Conservation (phyloP, 2,797 vertebrate species). For the Enteromius argenteus region DNA sequence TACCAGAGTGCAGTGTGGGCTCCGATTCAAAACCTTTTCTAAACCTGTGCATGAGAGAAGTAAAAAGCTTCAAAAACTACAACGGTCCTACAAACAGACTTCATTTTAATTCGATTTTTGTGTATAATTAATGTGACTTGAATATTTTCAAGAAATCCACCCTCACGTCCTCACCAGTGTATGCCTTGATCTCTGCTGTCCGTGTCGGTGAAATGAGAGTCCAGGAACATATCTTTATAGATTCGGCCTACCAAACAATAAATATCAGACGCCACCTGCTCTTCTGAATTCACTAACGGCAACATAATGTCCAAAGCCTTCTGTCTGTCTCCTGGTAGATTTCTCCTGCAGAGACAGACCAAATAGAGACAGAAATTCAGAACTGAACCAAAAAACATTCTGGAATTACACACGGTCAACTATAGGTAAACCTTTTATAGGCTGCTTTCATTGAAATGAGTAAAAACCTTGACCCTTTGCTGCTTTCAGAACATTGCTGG, state of each 20-base stretch:
- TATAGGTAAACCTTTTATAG: background rate
- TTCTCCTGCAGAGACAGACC: conserved; percentile 81
- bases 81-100: background rate
- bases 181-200: conserved; percentile 90
- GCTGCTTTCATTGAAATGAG: background rate
- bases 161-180: conserved; percentile 82
- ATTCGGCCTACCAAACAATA: conserved; percentile 96
- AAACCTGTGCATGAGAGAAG: conserved; percentile 82
- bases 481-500: background rate
- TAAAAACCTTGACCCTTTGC: background rate
- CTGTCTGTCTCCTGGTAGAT: conserved; percentile 89
- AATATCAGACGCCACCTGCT: conserved; percentile 95
- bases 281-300: conserved; percentile 89
- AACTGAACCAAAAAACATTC: background rate
- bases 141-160: background rate
- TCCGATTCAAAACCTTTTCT: conserved; percentile 96
- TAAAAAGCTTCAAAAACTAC: background rate
- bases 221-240: conserved; percentile 96
- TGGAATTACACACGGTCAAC: background rate
- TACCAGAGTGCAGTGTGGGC: conserved; percentile 96
- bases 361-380: background rate
- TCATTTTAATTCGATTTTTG: background rate
- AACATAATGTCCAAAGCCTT: conserved; percentile 96
- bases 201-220: conserved; percentile 89
- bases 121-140: background rate